phyloP scores from a whole-genome alignment of 2,113 vertebrate species.

The Charina bottae region DNA sequence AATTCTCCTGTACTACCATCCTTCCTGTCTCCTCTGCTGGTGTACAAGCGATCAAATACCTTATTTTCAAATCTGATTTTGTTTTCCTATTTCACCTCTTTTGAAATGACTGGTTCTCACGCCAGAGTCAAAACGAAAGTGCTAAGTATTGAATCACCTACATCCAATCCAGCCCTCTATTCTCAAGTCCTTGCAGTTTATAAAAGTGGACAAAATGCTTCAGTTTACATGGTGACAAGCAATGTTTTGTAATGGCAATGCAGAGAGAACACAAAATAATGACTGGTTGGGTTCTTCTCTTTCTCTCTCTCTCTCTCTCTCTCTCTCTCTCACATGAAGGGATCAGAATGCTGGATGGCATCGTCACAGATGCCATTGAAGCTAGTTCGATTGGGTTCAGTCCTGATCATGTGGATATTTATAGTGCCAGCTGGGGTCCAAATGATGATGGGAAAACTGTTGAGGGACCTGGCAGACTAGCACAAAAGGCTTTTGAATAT shows the following conservation, averaged over 20 bases:
- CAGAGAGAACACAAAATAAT: slow-evolving; percentile 13
- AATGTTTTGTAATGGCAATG: background rate
- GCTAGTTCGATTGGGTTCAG: slow-evolving; percentile 98
- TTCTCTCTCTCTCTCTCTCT: background rate
- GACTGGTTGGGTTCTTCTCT: background rate
- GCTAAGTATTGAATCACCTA: background rate
- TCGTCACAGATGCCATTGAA: slow-evolving; percentile 97
- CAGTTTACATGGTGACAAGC: background rate
- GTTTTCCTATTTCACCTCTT: slow-evolving; percentile 23
- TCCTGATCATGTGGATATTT: slow-evolving; percentile 95
- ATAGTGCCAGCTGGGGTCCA: slow-evolving; percentile 98
- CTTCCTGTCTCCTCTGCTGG: background rate
- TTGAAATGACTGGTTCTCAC: slow-evolving; percentile 49
- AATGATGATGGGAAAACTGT: slow-evolving; percentile 98
- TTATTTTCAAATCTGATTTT: slow-evolving; percentile 42
- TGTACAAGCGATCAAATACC: slow-evolving; percentile 20
- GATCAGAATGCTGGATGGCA: slow-evolving; percentile 96
- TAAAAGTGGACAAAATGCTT: background rate
- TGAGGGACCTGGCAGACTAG: slow-evolving; percentile 92
- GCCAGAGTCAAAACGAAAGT: background rate
- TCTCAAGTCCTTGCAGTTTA: background rate
- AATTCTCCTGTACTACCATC: background rate
- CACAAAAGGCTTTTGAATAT: slow-evolving; percentile 96
- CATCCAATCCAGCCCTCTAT: slow-evolving; percentile 24
- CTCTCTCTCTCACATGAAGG: slow-evolving; percentile 71